Base-by-base conservation (phyloP, 2,888 invertebrate genomes). In the Macropis europaea region DNA sequence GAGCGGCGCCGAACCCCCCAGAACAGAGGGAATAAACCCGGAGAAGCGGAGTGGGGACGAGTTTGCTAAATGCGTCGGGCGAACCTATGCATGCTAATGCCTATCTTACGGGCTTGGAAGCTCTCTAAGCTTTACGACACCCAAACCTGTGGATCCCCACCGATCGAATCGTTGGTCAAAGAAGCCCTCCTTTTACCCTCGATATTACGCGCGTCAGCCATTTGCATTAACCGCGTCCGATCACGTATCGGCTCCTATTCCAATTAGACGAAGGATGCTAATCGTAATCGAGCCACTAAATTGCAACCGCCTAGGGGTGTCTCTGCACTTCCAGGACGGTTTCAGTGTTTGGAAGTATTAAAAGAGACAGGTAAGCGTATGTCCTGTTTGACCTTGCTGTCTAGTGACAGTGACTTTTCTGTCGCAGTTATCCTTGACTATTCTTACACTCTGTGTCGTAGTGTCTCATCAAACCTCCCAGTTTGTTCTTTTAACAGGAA, bases 71-170 rank as follows among this genome's bases (percentile, higher is more conserved):
- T 84, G 86, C 81, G 76, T 80, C 75, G 81, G 63, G 77, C 71
- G 85, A 84, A 85, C 84, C 83, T 85, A 86, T 87, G 88, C 87
- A 89, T 88, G 86, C 84, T 87, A 87, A 88, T 88, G 85, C 79
- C 72, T 76, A 77, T 84, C 83, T 85, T 84, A 84, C 73, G 71
- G 73, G 74, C 77, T 82, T 80, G 79, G 79, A 76, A 76, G 75
- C 80, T 75, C 80, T 75, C 81, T 73, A 64, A 83, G 80, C 84
- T 83, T 82, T 81, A 79, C 80, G 79, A 82, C 76, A 78, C 61
- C 66, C 61, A 60, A 84, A 84, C 81, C 81, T 82, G 84, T 78
- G 76, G 83, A 82, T 84, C 77, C 72, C 48, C n/a, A 43, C 34
- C 63, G 47, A 74, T 79, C 77, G 76, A 77, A 79, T 79, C 62